Percentiles rank a stretch among this genome's conserved stretches.
Evolutionary conservation across 2,113 vertebrate genomes (phyloP).

Genomic region (Sakesphorus luctuosus): DNA sequence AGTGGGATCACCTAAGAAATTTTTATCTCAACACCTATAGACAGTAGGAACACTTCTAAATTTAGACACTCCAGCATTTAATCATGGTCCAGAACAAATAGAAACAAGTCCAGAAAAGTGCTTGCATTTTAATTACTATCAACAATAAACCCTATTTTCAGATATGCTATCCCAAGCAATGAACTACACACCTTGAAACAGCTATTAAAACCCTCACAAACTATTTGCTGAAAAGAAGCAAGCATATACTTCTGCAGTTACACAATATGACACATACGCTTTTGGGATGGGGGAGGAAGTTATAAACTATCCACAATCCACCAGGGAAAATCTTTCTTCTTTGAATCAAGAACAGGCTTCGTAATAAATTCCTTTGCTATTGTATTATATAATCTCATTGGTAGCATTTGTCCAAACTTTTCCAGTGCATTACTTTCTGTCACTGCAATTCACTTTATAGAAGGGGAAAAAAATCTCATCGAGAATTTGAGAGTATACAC

Average conservation of each 20-base stretch:
- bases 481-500: neutral
- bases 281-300: neutral
- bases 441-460: neutral
- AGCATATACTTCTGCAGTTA: neutral
- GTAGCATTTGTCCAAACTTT: conserved; percentile 22
- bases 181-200: neutral
- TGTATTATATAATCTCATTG: conserved; percentile 55
- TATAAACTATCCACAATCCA: conserved; percentile 42
- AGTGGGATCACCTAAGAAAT: neutral
- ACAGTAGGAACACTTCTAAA: neutral
- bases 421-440: conserved; percentile 2
- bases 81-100: neutral
- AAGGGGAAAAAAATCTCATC: neutral
- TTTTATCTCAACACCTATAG: neutral
- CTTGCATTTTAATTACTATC: neutral
- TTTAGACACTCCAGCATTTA: neutral
- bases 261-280: neutral
- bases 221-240: neutral
- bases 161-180: neutral
- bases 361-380: conserved; percentile 33
- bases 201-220: neutral
- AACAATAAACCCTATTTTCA: conserved; percentile 20
- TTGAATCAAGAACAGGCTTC: conserved; percentile 36
- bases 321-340: neutral
- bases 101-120: neutral